phyloP scores from a whole-genome alignment of 2,113 vertebrate genomes.

The Phainopepla nitens region DNA sequence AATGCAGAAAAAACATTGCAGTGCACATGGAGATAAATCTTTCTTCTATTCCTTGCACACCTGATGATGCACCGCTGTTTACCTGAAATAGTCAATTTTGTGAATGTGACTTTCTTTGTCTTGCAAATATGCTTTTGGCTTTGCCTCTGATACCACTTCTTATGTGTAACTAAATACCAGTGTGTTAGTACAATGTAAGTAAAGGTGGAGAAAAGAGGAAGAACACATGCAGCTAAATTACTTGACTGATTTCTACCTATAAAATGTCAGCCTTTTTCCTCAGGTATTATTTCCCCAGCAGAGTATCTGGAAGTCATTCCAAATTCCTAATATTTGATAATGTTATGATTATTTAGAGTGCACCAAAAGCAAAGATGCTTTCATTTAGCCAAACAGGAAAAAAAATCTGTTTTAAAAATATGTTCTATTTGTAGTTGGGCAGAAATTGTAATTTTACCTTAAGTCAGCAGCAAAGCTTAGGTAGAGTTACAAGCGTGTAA shows the following conservation, averaged over 20 bases:
- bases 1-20: not conserved
- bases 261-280: not conserved
- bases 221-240: not conserved
- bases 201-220: not conserved
- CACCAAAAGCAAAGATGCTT: not conserved
- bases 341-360: not conserved
- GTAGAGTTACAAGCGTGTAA: not conserved
- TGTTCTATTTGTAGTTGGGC: not conserved
- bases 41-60: not conserved
- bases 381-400: not conserved
- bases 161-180: not conserved
- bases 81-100: not conserved
- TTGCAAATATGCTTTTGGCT: not conserved
- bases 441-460: not conserved
- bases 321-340: not conserved
- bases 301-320: not conserved
- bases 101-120: not conserved
- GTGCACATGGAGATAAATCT: not conserved
- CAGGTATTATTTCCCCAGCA: not conserved
- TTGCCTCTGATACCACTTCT: not conserved
- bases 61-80: not conserved
- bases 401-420: not conserved
- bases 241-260: not conserved
- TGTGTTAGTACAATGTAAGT: not conserved
- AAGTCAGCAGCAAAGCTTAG: not conserved